phyloP scores from a whole-genome alignment of 2,113 vertebrate genomes.

The Mixornis gularis region DNA sequence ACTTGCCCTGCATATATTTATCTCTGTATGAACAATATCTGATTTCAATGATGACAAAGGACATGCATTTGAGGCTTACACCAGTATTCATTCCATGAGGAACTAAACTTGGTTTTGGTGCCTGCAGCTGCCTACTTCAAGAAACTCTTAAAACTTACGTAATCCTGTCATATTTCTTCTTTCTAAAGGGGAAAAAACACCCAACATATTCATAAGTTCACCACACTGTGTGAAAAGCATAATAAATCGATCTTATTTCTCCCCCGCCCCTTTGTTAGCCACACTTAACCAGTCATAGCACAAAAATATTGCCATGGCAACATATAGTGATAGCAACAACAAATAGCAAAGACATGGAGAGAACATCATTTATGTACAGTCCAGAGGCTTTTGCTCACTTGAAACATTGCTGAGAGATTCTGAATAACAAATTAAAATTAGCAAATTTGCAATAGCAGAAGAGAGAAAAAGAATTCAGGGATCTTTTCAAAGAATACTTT shows the following conservation, averaged over 20 bases:
- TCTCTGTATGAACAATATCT: background rate
- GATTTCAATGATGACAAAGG: background rate
- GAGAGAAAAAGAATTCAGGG: background rate
- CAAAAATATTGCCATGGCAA: conserved; percentile 42
- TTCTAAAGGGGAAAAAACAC: background rate
- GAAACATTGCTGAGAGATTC: background rate
- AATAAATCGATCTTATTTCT: background rate
- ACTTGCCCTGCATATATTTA: background rate
- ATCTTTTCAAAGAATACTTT: background rate
- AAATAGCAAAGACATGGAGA: background rate
- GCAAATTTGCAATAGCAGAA: background rate
- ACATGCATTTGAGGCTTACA: background rate
- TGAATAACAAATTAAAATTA: conserved; percentile 22
- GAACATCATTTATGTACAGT: background rate
- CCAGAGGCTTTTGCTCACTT: background rate
- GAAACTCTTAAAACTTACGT: background rate
- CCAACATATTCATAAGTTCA: background rate
- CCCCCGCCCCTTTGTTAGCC: background rate
- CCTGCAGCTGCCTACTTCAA: background rate
- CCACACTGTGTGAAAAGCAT: background rate
- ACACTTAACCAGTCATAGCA: background rate
- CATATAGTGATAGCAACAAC: background rate
- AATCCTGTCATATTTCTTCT: background rate
- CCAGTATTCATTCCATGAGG: background rate
- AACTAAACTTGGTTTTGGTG: background rate